A percentile compares a stretch with the other conserved stretches of the same genome.
Evolutionary conservation across 2,113 vertebrate species (phyloP).

Genomic region (human): GRCh38 chr2:2446501-2447000

Average conservation of each 20-base stretch:
- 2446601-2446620: neutral
- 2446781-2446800: neutral
- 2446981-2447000: neutral
- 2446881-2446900: neutral
- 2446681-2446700: neutral
- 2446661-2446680: neutral
- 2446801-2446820: neutral
- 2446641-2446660: neutral
- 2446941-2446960: neutral
- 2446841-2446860: neutral
- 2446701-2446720: neutral
- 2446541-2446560: neutral
- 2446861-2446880: neutral
- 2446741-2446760: neutral
- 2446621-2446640: neutral
- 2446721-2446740: neutral
- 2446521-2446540: neutral
- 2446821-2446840: neutral
- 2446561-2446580: neutral
- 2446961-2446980: neutral
- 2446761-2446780: neutral
- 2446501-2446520: neutral
- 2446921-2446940: neutral
- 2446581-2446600: neutral
- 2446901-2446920: neutral